Base-by-base conservation (phyloP, 2,113 vertebrate species). In the Triplophysa dalaica region DNA sequence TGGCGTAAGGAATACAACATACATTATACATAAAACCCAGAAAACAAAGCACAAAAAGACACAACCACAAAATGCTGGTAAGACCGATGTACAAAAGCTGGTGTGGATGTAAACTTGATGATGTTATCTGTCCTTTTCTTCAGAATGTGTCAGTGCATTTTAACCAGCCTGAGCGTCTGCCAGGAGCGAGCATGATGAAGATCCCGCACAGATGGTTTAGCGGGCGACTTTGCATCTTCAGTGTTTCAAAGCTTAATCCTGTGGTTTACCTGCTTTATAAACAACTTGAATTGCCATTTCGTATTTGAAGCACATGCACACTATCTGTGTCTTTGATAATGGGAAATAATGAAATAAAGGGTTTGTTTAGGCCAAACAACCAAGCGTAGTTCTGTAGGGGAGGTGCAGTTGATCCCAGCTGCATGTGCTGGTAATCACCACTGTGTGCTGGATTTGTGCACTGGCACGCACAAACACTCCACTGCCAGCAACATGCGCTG, bases 381-480 rank as follows among this genome's bases (percentile, higher is more conserved):
- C 83, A 82, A 1, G 54, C 85, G 85, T 83, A 79, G 79, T 73
- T 86, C 81, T 50, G 79, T 77, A 70, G 86, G 85, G 84, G 86
- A 87, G 87, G 84, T 86, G 87, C 68, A 69, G 87, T 82, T 91
- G 88, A 91, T 92, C 89, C 91, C 86, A 83, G 89, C 85, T 88
- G 90, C 87, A 88, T 87, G 84, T 91, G 86, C 74, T 86, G 89
- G 87, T 90, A 93, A 91, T 92, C 88, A 86, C 88, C 83, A 81
- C 85, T 88, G 88, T 86, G 84, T 88, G 86, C 86, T 90, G 89
- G 88, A 92, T 91, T 91, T 90, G 84, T 88, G 87, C 79, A 75
- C 85, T 92, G 87, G 88, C 89, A 91, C 88, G 89, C 84, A 92
- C 73, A 88, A 88, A 89, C 87, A 89, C 84, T 82, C 84, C 82